Evolutionary conservation across 2,797 vertebrate species (phyloP).

Genomic region (Octomys mimax): DNA sequence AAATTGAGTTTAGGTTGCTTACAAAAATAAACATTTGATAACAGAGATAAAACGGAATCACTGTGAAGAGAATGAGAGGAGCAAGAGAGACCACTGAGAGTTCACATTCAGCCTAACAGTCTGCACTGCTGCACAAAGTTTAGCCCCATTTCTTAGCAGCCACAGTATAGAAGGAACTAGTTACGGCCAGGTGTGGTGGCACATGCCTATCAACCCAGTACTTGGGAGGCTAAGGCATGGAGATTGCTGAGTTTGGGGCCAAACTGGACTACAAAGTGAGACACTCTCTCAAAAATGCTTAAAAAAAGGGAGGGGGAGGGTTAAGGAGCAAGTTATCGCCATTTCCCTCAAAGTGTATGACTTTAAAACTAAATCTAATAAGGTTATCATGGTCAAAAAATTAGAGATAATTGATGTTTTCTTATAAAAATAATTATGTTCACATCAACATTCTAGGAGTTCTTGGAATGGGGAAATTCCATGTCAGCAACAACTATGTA

Average conservation of each 20-base stretch:
- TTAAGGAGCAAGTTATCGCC: neutral
- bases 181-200: neutral
- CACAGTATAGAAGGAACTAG: neutral
- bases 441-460: neutral
- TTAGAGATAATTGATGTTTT: neutral
- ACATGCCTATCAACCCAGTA: neutral
- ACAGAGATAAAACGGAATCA: slow-evolving; percentile 18
- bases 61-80: neutral
- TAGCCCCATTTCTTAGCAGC: neutral
- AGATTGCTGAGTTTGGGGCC: neutral
- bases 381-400: neutral
- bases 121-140: neutral
- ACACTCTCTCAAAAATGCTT: neutral
- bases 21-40: slow-evolving; percentile 25
- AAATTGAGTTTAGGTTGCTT: slow-evolving; percentile 49
- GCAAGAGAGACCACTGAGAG: neutral
- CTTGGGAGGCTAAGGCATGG: neutral
- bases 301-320: neutral
- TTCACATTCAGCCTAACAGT: neutral
- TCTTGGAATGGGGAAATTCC: neutral
- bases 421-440: neutral
- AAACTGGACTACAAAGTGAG: neutral
- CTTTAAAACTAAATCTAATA: neutral
- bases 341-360: neutral
- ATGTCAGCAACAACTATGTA: neutral